Evolutionary conservation across 1,140 invertebrate genomes (phyloP).

Genomic region (Magallana gigas): DNA sequence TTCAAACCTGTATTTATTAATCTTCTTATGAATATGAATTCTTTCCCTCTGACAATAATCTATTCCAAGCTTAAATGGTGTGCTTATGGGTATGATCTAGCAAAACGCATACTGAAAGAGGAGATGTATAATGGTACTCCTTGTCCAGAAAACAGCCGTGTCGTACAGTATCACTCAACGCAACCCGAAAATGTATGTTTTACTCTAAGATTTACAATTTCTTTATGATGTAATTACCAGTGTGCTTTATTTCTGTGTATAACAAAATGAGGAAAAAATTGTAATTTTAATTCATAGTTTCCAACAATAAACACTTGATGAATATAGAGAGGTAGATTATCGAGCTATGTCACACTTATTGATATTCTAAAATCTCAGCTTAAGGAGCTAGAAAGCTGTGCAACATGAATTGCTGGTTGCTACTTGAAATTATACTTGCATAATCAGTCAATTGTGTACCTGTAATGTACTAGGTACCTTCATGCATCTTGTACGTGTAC

Average conservation of each 20-base stretch:
- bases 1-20: not conserved
- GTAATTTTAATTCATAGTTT: too few relatives aligned
- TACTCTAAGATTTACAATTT: too few relatives aligned
- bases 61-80: not conserved
- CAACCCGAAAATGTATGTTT: too few relatives aligned
- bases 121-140: not conserved
- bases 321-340: not conserved
- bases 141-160: not conserved
- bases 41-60: not conserved
- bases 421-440: not conserved
- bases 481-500: constrained; percentile 6
- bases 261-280: not conserved
- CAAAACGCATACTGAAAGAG: not conserved
- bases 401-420: not conserved
- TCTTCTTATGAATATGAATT: not conserved
- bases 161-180: not conserved
- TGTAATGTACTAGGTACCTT: not conserved
- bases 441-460: not conserved
- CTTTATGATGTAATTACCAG: too few relatives aligned
- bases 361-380: not conserved
- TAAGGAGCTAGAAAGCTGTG: not conserved
- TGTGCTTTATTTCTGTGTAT: too few relatives aligned
- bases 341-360: not conserved
- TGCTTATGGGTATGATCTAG: not conserved
- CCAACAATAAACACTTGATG: not conserved